Evolutionary conservation across 2,113 vertebrate genomes (phyloP).

Genomic region (Mustelus asterias): DNA sequence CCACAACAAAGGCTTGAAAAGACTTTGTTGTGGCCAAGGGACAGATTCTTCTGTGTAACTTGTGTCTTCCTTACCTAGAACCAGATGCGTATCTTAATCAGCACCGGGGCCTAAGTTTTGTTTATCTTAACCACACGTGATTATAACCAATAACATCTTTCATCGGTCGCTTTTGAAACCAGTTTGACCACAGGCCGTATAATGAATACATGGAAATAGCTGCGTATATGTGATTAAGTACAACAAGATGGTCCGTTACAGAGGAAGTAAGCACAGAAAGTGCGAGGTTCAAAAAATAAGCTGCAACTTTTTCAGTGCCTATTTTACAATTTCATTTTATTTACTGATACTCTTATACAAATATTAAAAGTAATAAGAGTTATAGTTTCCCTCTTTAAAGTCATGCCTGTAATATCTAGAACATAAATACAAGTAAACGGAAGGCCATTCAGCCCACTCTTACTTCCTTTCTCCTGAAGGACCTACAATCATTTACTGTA

Average conservation of each 20-base stretch:
- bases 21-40: constrained; percentile 7
- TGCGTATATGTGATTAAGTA: background rate
- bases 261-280: background rate
- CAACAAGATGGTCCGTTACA: background rate
- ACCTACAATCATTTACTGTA: background rate
- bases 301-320: background rate
- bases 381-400: background rate
- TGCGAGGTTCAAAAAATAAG: background rate
- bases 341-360: background rate
- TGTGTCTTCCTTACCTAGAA: background rate
- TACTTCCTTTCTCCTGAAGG: background rate
- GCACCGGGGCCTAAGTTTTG: background rate
- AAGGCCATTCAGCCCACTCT: background rate
- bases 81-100: constrained; percentile 1
- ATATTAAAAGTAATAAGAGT: background rate
- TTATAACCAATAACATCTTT: constrained; percentile 24
- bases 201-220: background rate
- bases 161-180: background rate
- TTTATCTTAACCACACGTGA: background rate
- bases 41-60: constrained; percentile 2
- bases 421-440: background rate
- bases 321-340: background rate
- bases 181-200: background rate
- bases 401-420: background rate
- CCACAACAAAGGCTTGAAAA: background rate